Evolutionary conservation across 1,140 invertebrate genomes (phyloP).

Genomic region (Drosophila funebris): DNA sequence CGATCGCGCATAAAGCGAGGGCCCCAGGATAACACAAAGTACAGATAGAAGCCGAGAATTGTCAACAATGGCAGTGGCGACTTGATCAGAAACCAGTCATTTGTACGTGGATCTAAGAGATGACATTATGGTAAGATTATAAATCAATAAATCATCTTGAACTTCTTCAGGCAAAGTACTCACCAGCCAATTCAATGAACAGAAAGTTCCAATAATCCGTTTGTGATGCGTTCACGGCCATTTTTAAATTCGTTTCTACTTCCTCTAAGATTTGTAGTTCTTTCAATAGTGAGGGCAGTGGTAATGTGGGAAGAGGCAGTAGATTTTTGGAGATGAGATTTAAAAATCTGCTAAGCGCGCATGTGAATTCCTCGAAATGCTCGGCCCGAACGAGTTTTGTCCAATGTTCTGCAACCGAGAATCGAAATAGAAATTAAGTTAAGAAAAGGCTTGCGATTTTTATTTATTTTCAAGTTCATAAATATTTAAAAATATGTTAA

Average conservation of each 20-base stretch:
- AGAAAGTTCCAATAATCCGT: conserved; percentile 85
- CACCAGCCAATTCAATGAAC: conserved; percentile 86
- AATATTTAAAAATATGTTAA: conserved; percentile 63
- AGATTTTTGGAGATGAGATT: conserved; percentile 39
- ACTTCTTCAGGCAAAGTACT: neutral
- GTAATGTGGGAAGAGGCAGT: neutral
- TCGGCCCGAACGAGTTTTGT: conserved; percentile 70
- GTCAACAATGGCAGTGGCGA: conserved; percentile 90
- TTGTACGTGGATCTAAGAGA: conserved; percentile 90
- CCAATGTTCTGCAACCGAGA: conserved; percentile 50
- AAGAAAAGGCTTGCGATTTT: conserved; percentile 12
- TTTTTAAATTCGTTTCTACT: conserved; percentile 59
- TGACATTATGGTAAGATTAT: neutral
- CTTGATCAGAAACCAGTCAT: conserved; percentile 92
- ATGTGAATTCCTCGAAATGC: conserved; percentile 23
- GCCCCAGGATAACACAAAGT: conserved; percentile 90
- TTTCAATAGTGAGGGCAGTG: neutral
- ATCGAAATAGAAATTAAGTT: conserved; percentile 37
- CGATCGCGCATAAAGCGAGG: conserved; percentile 92
- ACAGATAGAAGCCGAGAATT: conserved; percentile 89
- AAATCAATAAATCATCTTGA: neutral
- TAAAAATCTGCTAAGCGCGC: conserved; percentile 78
- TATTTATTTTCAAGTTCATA: conserved; percentile 37
- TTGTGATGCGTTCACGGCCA: conserved; percentile 84
- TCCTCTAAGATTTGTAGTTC: conserved; percentile 12